phyloP scores from a whole-genome alignment of 53 echinoderm and acorn worm species.

The Arbacia lixula region DNA sequence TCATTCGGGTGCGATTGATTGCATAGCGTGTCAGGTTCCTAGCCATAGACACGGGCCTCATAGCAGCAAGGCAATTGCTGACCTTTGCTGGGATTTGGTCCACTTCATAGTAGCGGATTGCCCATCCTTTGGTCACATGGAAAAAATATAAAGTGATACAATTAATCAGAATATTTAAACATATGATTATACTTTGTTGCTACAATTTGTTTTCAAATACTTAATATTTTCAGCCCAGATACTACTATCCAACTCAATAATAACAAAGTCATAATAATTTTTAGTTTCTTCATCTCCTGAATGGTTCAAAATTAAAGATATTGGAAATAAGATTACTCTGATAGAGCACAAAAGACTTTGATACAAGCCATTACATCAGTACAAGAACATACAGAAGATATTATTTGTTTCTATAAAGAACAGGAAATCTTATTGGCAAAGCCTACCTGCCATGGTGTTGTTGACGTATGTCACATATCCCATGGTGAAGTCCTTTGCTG shows the following conservation, averaged over 20 bases:
- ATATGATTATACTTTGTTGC: neutral
- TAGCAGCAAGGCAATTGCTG: neutral
- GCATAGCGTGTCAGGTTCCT: constrained; percentile 25
- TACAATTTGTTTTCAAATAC: no score
- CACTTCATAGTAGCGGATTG: constrained; percentile 86
- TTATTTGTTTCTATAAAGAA: no score
- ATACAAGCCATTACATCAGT: no score
- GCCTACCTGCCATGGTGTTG: constrained; percentile 93
- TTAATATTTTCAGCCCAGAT: no score
- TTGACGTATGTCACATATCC: constrained; percentile 80
- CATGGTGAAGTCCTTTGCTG: constrained; percentile 28
- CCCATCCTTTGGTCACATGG: constrained; percentile 80
- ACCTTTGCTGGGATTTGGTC: constrained; percentile 67
- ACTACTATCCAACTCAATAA: no score
- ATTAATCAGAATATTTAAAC: neutral
- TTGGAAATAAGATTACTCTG: no score
- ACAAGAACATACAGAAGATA: no score
- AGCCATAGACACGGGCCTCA: constrained; percentile 14
- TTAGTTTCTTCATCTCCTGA: no score
- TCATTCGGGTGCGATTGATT: constrained; percentile 46
- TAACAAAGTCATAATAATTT: no score
- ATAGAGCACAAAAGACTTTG: no score
- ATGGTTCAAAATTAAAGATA: no score
- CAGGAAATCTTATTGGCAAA: no score
- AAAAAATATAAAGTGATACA: neutral